A percentile compares a stretch with the other conserved stretches of the same genome.
These are phyloP conservation scores for Neosilurus hyrtlii DNA, from an alignment of 2,797 vertebrate genomes.

Conservation along the genomic window DNA sequence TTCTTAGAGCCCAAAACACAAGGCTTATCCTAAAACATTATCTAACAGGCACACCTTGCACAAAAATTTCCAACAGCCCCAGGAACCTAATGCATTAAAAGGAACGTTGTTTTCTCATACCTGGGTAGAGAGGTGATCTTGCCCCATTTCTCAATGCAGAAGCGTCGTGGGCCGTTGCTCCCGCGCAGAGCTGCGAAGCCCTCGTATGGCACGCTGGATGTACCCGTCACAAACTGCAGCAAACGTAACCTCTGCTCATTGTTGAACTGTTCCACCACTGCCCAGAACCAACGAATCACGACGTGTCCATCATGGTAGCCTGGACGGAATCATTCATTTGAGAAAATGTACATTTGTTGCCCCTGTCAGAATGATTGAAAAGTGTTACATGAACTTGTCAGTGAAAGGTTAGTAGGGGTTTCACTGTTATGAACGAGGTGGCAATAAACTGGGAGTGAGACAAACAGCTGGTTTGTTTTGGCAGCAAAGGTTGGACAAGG, in stretches of 20 bases:
- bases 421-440: constrained; percentile 18
- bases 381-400: not conserved
- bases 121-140: constrained; percentile 94
- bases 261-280: constrained; percentile 92
- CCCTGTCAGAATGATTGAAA: constrained; percentile 13
- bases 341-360: not conserved
- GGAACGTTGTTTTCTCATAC: constrained; percentile 65
- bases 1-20: not conserved
- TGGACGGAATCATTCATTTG: constrained; percentile 53
- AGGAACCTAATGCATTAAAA: not conserved
- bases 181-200: constrained; percentile 90
- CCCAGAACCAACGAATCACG: constrained; percentile 98
- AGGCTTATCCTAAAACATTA: not conserved
- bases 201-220: constrained; percentile 93
- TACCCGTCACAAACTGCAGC: constrained; percentile 94
- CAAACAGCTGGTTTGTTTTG: constrained; percentile 49
- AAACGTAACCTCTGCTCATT: constrained; percentile 91
- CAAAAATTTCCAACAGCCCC: not conserved
- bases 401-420: constrained; percentile 38
- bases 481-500: constrained; percentile 36
- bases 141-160: constrained; percentile 99
- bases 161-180: constrained; percentile 91
- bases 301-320: constrained; percentile 96
- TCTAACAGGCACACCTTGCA: not conserved
- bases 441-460: constrained; percentile 40